Base-by-base conservation (phyloP, 2,113 vertebrate species). In the Grammomys surdaster region DNA sequence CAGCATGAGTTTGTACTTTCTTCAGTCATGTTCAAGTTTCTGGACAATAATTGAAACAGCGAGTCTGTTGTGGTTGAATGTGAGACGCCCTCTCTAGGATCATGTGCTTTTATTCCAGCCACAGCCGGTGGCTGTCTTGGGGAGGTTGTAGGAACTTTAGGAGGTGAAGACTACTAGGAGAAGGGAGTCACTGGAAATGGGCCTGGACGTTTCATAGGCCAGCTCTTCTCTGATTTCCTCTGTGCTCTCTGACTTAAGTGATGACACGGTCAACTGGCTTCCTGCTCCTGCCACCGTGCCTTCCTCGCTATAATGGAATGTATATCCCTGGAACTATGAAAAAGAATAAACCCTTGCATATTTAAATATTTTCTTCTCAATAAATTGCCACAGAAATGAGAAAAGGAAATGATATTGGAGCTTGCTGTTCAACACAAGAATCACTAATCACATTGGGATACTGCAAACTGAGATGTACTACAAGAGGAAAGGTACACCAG, bases 401-500 rank as follows among this genome's bases (percentile, higher is more conserved):
- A 56, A n/a, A 22, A 56, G 78, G 19, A 22, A 56, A 16, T 56
- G 10, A 19, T 56, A 56, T 56, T 51, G 76, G 7, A 78, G 54
- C 5, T 33, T 78, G 26, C 48, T 78, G 26, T 48, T 77, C 14
- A 77, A 77, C 31, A 48, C 24, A 51, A 26, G 33, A 54, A 19
- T 43, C 36, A 33, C 5, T n/a, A 65, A 12, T 65, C 26, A n/a
- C 9, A 17, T 3, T 12, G 0, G 5, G 5, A 16, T 69, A 10
- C 22, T 60, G 14, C 1, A 36, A 73, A 96, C 9, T 72, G 48
- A 78, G 12, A 43, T 76, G 43, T 76, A n/a, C 13, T 58, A 4
- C n/a, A 56, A 1, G 48, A 56, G 4, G 13, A 26, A 78, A 85
- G 63, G 10, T 1, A 85, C 56, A 31, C 22, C 7, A 78, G 3